A percentile compares a stretch with the other conserved stretches of the same genome.
phyloP scores from a whole-genome alignment of 2,113 vertebrate species.

The Brachyhypopomus gauderio region DNA sequence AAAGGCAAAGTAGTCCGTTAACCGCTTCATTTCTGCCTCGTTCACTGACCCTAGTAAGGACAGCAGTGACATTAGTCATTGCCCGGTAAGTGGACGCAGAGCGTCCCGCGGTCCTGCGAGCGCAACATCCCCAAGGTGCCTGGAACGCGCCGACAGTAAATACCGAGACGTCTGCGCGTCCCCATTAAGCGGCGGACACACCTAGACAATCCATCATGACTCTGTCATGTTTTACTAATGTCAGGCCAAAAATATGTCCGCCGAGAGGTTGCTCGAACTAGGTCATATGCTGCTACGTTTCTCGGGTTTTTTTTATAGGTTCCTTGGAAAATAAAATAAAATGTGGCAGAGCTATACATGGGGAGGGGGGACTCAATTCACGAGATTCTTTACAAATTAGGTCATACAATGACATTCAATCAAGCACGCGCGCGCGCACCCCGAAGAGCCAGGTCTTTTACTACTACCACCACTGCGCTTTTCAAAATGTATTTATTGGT shows the following conservation, averaged over 20 bases:
- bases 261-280: conserved; percentile 53
- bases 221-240: conserved; percentile 60
- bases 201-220: conserved; percentile 40
- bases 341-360: conserved; percentile 31
- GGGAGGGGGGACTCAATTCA: conserved; percentile 9
- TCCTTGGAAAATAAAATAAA: conserved; percentile 37
- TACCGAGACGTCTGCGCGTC: conserved; percentile 21
- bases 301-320: conserved; percentile 26
- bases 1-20: background rate
- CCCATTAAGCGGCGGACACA: conserved; percentile 41
- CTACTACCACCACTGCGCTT: conserved; percentile 53
- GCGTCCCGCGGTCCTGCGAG: background rate
- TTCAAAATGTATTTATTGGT: conserved; percentile 97
- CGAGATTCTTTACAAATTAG: conserved; percentile 33
- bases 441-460: background rate
- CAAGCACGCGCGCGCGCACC: background rate
- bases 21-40: background rate
- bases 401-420: conserved; percentile 32
- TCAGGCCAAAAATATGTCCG: conserved; percentile 58
- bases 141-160: background rate
- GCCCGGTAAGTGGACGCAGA: background rate
- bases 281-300: conserved; percentile 49
- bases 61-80: background rate
- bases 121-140: background rate
- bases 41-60: background rate